These are phyloP conservation scores for Leucopsar rothschildi DNA, from an alignment of 2,113 vertebrate genomes.

Conservation along the genomic window DNA sequence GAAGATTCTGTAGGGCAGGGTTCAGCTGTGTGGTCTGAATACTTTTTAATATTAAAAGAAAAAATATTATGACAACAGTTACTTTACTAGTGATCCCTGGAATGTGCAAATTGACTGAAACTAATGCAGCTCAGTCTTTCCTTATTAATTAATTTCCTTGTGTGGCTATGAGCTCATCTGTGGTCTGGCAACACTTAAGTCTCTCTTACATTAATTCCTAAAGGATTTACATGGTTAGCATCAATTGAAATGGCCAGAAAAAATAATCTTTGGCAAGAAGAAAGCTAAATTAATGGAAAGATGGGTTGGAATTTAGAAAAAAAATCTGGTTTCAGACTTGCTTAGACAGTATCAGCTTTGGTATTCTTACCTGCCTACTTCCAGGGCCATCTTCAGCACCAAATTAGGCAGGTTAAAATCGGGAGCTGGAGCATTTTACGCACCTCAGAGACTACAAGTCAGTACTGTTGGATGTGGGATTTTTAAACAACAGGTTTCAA, in stretches of 20 bases:
- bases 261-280: conserved; percentile 22
- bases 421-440: neutral
- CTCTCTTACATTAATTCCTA: conserved; percentile 46
- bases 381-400: neutral
- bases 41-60: conserved; percentile 57
- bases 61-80: conserved; percentile 67
- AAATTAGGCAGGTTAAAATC: neutral
- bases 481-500: neutral
- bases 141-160: conserved; percentile 65
- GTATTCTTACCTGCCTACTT: neutral
- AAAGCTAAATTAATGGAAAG: neutral
- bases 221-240: conserved; percentile 29
- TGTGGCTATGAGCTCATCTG: conserved; percentile 62
- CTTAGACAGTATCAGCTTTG: neutral
- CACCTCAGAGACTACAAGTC: neutral
- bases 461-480: neutral
- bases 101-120: conserved; percentile 67
- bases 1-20: conserved; percentile 34
- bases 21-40: conserved; percentile 59
- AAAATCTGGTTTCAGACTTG: neutral
- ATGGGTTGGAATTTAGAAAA: neutral
- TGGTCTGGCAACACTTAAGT: conserved; percentile 55
- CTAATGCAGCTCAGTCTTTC: conserved; percentile 66
- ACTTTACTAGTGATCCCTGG: conserved; percentile 63
- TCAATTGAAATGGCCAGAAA: conserved; percentile 41